Evolutionary conservation across 2,888 invertebrate species (phyloP).

Genomic region (Conchocele bisecta): DNA sequence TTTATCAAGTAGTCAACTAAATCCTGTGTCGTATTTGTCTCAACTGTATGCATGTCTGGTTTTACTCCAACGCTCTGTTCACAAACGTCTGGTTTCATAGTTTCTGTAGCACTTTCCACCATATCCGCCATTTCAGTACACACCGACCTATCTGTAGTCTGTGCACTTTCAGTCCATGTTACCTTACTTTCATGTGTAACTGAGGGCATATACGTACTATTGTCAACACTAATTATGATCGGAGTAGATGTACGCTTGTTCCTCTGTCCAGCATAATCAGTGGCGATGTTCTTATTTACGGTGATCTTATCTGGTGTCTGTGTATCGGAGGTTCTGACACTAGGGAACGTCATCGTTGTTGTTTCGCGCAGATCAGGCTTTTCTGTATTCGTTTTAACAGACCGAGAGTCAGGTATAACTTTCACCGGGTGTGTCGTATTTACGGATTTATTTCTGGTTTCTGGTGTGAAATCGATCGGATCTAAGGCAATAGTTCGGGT

Average conservation of each 20-base stretch:
- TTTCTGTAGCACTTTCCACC: conserved; percentile 62
- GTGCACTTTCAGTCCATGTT: conserved; percentile 70
- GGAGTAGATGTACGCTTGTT: conserved; percentile 68
- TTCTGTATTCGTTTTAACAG: conserved; percentile 60
- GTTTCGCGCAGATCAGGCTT: conserved; percentile 41
- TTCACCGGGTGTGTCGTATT: conserved; percentile 65
- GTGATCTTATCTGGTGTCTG: conserved; percentile 58
- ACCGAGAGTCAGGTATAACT: conserved; percentile 58
- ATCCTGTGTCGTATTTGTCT: conserved; percentile 48
- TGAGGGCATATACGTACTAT: conserved; percentile 66
- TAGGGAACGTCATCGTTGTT: conserved; percentile 58
- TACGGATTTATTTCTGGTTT: conserved; percentile 29
- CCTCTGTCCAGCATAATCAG: conserved; percentile 67
- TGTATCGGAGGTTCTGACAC: conserved; percentile 53
- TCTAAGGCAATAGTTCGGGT: conserved; percentile 54
- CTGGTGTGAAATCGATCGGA: conserved; percentile 46
- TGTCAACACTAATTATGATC: conserved; percentile 60
- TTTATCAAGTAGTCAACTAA: too few relatives aligned
- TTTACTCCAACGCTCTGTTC: conserved; percentile 59
- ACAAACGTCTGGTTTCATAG: conserved; percentile 50
- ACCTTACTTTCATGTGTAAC: conserved; percentile 59
- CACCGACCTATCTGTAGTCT: conserved; percentile 71
- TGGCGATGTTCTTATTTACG: conserved; percentile 53
- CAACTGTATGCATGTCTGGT: conserved; percentile 55
- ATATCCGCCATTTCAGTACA: conserved; percentile 59